Evolutionary conservation across 2,113 vertebrate species (phyloP).

Genomic region (Pteropus alecto): DNA sequence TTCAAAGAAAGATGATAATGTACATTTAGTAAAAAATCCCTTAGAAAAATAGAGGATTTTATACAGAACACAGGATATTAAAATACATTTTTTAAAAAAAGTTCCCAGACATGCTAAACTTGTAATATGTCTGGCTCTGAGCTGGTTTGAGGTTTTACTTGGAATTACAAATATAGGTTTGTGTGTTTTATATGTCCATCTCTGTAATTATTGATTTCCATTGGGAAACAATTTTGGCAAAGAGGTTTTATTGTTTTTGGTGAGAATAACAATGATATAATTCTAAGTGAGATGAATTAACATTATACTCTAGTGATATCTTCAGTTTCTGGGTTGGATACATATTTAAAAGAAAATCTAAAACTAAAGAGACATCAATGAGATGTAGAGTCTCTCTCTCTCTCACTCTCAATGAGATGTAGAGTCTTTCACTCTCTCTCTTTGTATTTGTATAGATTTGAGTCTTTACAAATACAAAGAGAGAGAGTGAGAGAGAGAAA

Average conservation of each 20-base stretch:
- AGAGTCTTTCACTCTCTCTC: too few species aligned
- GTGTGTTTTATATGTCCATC: neutral
- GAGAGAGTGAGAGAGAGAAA: neutral
- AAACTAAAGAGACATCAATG: neutral
- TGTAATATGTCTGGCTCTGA: slow-evolving; percentile 61
- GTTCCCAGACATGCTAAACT: slow-evolving; percentile 51
- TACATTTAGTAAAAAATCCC: slow-evolving; percentile 13
- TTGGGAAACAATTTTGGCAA: slow-evolving; percentile 22
- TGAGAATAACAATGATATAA: neutral
- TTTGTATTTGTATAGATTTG: too few species aligned
- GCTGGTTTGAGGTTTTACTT: slow-evolving; percentile 60
- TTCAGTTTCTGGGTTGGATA: neutral
- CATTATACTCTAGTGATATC: neutral
- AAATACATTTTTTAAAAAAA: slow-evolving; percentile 15
- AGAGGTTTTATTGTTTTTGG: slow-evolving; percentile 14
- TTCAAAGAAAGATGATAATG: neutral
- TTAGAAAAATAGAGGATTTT: slow-evolving; percentile 55
- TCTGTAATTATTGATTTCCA: slow-evolving; percentile 57
- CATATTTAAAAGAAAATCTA: neutral
- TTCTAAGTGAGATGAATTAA: neutral
- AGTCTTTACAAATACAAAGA: too few species aligned
- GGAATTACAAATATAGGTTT: slow-evolving; percentile 42
- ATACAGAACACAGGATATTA: slow-evolving; percentile 66
- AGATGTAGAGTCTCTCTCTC: too few species aligned
- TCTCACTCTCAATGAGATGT: too few species aligned